Evolutionary conservation across 2,888 invertebrate genomes (phyloP), one percentile per base, ranked within the genome.

Genomic region (Sipunculus nudus): DNA sequence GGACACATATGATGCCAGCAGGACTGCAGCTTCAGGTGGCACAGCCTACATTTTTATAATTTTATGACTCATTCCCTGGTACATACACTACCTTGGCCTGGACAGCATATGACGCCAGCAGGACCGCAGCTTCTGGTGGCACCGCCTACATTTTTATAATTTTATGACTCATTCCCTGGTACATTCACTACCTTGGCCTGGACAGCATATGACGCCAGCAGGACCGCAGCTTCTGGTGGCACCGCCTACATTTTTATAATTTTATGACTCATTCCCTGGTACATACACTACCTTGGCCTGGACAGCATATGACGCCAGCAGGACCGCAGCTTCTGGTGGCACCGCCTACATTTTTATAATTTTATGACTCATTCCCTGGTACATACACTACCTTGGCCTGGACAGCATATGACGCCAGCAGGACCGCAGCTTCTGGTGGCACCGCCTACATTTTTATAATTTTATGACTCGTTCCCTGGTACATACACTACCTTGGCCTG

Each of bases 111-210:
- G 96, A 96, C 8, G 98, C 98, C 28, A 99, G 86, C 63, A 99
- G 86, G 1, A 99, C 98, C 0, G 96, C 96, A 0, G 97, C 96
- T 84, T 99, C 98, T 0, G 99, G 96, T 0, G 97, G 96, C n/a
- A n/a, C n/a, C n/a, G n/a, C n/a, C n/a, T n/a, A n/a, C n/a, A n/a
- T n/a, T n/a, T n/a, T n/a, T n/a, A n/a, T n/a, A n/a, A n/a, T n/a
- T n/a, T n/a, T n/a, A n/a, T n/a, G n/a, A n/a, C n/a, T n/a, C n/a
- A n/a, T n/a, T n/a, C n/a, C n/a, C n/a, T n/a, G n/a, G n/a, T n/a
- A n/a, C n/a, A n/a, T n/a, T n/a, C n/a, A n/a, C n/a, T n/a, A 85
- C 85, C 80, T 94, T 94, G 19, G 95, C 97, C 84, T 99, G 98
- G 0, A 97, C 96, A 23, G 98, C 97, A 84, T 97, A 99, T 21